A percentile compares a stretch with the other conserved stretches of the same genome.
Evolutionary conservation across 1,140 invertebrate species (phyloP).

Genomic region (silkworm (Bombyx mori)): DNA sequence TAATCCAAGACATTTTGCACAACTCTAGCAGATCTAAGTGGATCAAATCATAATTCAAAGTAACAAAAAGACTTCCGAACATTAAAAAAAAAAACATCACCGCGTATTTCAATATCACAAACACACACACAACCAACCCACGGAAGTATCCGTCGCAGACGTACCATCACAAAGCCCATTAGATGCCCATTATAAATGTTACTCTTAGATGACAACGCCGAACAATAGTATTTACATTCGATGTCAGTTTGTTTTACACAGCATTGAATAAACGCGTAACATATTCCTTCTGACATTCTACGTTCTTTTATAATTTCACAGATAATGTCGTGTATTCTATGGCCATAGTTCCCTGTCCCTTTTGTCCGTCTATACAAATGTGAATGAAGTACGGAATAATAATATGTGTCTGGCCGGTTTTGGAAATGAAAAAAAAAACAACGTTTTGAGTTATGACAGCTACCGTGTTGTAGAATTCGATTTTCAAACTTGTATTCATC

Average conservation of each 20-base stretch:
- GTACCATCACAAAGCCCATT: slow-evolving; percentile 47
- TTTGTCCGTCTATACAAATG: slow-evolving; percentile 53
- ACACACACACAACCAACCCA: slow-evolving; percentile 16
- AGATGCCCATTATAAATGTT: slow-evolving; percentile 60
- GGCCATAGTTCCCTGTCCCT: slow-evolving; percentile 50
- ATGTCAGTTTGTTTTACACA: slow-evolving; percentile 70
- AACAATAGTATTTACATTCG: slow-evolving; percentile 70
- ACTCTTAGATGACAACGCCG: slow-evolving; percentile 56
- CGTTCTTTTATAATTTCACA: slow-evolving; percentile 43
- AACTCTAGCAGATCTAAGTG: no score
- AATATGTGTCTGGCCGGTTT: slow-evolving; percentile 57
- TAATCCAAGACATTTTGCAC: no score
- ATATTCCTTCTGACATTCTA: slow-evolving; percentile 52
- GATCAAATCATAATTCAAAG: no score
- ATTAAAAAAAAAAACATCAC: no score
- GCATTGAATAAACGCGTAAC: slow-evolving; percentile 55
- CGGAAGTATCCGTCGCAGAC: slow-evolving; percentile 21
- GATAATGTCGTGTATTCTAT: slow-evolving; percentile 58
- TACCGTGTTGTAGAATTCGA: slow-evolving; percentile 49
- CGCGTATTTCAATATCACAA: no score
- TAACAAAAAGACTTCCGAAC: no score
- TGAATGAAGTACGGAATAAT: slow-evolving; percentile 62
- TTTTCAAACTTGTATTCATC: slow-evolving; percentile 21
- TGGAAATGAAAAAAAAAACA: slow-evolving; percentile 41
- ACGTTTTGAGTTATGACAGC: slow-evolving; percentile 53